Conservation (phyloP, 2,888 invertebrate genomes). For the Deilephila porcellus region DNA sequence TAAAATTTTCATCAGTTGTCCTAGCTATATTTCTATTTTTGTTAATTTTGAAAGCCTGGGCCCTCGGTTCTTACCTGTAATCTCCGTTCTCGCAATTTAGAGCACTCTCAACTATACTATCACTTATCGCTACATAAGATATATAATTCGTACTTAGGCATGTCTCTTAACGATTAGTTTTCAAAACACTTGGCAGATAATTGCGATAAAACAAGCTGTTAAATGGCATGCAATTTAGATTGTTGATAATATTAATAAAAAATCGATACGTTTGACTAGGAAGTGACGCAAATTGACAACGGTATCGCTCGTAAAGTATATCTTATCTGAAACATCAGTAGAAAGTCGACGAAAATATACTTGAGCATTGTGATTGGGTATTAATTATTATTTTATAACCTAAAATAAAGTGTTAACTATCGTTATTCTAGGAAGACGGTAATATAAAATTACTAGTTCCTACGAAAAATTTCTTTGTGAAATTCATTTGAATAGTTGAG, state of each 20-base stretch:
- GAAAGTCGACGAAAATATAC: slow-evolving; percentile 3
- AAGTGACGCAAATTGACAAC: slow-evolving; percentile 28
- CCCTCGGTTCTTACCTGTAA: too few species aligned
- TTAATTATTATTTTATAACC: neutral
- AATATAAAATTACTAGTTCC: neutral
- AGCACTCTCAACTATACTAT: too few species aligned
- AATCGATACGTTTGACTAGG: slow-evolving; percentile 27
- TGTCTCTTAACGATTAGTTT: neutral
- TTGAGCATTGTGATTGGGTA: slow-evolving; percentile 9
- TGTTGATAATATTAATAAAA: slow-evolving; percentile 12
- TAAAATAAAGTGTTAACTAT: neutral
- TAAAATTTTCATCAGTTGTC: too few species aligned
- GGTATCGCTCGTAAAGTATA: slow-evolving; percentile 24
- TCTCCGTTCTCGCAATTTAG: too few species aligned
- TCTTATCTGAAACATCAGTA: slow-evolving; percentile 14
- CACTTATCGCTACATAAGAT: too few species aligned
- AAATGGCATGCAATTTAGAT: slow-evolving; percentile 26
- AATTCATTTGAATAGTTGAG: neutral
- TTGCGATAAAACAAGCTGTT: neutral
- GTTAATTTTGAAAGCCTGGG: too few species aligned
- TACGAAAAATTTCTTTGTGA: neutral
- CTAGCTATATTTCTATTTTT: too few species aligned
- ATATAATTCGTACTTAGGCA: too few species aligned
- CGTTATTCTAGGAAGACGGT: neutral
- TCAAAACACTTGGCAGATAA: neutral